phyloP scores from a whole-genome alignment of 2,888 invertebrate genomes.

The Zhuqinia jingwanae region DNA sequence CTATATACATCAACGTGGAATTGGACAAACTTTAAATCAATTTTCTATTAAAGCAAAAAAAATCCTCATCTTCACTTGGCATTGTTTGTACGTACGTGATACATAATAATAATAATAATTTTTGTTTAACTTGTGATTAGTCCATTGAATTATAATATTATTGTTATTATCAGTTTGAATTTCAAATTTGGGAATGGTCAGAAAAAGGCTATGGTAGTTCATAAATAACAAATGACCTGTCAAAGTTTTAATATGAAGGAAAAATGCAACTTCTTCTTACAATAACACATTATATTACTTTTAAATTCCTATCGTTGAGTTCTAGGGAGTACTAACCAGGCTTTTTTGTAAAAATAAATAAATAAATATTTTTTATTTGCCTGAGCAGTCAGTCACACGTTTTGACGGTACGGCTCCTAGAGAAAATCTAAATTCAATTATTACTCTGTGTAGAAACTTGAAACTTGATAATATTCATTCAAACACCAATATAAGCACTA shows the following conservation, averaged over 20 bases:
- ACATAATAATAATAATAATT: slow-evolving; percentile 13
- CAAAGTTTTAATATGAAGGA: slow-evolving; percentile 49
- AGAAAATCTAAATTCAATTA: slow-evolving; percentile 37
- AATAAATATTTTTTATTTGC: background rate
- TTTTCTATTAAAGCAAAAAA: slow-evolving; percentile 63
- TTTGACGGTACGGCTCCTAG: background rate
- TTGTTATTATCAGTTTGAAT: slow-evolving; percentile 46
- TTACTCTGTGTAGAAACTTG: background rate
- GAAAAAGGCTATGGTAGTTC: slow-evolving; percentile 37
- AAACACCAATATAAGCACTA: too few relatives aligned
- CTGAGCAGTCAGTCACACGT: slow-evolving; percentile 17
- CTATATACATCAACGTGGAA: slow-evolving; percentile 33
- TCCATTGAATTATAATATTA: too few relatives aligned
- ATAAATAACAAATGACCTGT: slow-evolving; percentile 61
- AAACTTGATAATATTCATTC: too few relatives aligned
- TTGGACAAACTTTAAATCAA: slow-evolving; percentile 60
- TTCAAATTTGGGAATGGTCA: slow-evolving; percentile 58
- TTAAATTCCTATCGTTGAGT: background rate
- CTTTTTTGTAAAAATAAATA: too few relatives aligned
- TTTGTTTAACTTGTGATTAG: background rate
- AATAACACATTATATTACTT: background rate
- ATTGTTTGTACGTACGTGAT: background rate
- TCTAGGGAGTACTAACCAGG: background rate
- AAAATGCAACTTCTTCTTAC: background rate
- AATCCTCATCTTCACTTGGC: background rate